phyloP scores from a whole-genome alignment of 2,113 vertebrate species.

The Syngnathus floridae region DNA sequence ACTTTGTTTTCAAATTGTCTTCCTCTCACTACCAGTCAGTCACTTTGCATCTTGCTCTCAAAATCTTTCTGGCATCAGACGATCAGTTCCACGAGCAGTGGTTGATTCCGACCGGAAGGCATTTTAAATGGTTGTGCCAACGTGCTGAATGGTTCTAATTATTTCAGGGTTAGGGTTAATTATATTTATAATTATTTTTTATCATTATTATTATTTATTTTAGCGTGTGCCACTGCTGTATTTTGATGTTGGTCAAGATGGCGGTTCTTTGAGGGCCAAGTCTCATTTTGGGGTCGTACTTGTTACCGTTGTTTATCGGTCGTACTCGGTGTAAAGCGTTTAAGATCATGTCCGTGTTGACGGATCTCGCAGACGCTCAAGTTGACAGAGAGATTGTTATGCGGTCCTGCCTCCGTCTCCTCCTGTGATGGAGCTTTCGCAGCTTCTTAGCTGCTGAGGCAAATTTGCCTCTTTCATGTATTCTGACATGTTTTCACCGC shows the following conservation, averaged over 20 bases:
- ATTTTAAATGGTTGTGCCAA: neutral
- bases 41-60: neutral
- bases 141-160: neutral
- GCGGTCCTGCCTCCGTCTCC: neutral
- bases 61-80: neutral
- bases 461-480: slow-evolving; percentile 10
- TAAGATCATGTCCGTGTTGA: neutral
- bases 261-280: neutral
- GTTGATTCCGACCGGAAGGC: neutral
- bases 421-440: neutral
- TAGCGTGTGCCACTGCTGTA: neutral
- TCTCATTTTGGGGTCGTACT: neutral
- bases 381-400: neutral
- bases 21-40: neutral
- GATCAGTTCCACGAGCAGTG: neutral
- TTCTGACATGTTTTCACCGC: slow-evolving; percentile 40
- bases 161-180: too few relatives aligned
- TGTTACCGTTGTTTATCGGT: neutral
- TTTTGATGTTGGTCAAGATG: neutral
- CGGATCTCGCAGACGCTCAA: neutral
- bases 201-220: too few relatives aligned
- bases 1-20: neutral
- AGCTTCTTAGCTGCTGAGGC: neutral
- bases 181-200: too few relatives aligned
- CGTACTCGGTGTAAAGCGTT: neutral